These are phyloP conservation scores for Battus philenor DNA, from an alignment of 1,140 invertebrate species.

Conservation along the genomic window DNA sequence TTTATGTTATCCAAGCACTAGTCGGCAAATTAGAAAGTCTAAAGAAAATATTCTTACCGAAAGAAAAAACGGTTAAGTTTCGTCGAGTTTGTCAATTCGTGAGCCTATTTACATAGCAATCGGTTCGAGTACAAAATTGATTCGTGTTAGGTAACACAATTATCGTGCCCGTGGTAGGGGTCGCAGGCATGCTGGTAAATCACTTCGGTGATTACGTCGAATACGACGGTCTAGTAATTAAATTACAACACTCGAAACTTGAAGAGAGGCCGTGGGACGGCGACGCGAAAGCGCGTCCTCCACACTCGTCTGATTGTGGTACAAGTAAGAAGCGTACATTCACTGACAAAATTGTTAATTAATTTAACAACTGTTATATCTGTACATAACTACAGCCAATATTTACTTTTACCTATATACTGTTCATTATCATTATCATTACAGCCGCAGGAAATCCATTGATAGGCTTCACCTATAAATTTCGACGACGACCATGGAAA, in stretches of 20 bases:
- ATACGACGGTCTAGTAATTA: slow-evolving; percentile 37
- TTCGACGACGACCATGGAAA: no score
- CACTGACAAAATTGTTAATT: no score
- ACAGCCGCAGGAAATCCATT: no score
- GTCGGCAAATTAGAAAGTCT: neutral
- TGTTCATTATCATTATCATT: no score
- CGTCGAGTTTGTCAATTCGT: neutral
- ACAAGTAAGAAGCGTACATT: neutral
- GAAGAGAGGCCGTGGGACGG: slow-evolving; percentile 25
- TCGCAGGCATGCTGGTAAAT: slow-evolving; percentile 28
- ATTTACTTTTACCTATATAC: no score
- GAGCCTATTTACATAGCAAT: slow-evolving; percentile 4
- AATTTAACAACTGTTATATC: no score
- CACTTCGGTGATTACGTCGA: slow-evolving; percentile 36
- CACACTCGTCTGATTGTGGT: neutral
- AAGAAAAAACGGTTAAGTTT: slow-evolving; percentile 9
- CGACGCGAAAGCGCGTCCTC: slow-evolving; percentile 7
- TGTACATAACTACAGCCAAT: no score
- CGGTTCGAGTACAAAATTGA: slow-evolving; percentile 15
- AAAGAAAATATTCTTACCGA: slow-evolving; percentile 1
- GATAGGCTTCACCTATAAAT: no score
- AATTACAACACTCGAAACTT: slow-evolving; percentile 44
- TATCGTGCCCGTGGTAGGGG: slow-evolving; percentile 17
- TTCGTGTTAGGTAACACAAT: slow-evolving; percentile 20
- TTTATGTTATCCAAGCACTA: no score